These are phyloP conservation scores for Vollenhovia emeryi DNA, from an alignment of 1,140 invertebrate genomes.

Conservation along the genomic window DNA sequence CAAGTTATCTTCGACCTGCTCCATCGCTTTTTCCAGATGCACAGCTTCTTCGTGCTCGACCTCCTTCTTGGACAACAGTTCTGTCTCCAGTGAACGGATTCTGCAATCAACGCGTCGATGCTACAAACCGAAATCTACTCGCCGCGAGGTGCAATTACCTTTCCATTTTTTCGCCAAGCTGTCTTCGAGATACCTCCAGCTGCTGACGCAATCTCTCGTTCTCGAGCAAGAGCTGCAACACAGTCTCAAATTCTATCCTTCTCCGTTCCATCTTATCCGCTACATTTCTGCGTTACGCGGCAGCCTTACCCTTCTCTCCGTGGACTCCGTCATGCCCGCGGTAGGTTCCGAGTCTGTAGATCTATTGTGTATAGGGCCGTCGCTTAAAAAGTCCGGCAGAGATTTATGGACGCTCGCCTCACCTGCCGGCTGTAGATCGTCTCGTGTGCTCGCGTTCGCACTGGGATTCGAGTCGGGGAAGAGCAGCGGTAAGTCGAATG, in stretches of 20 bases:
- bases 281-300: not conserved
- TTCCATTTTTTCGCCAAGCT: slow-evolving; percentile 85
- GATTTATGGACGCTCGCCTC: slow-evolving; percentile 86
- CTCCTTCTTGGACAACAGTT: slow-evolving; percentile 84
- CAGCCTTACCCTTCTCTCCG: slow-evolving; percentile 77
- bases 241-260: not conserved
- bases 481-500: slow-evolving; percentile 78
- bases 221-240: slow-evolving; percentile 84
- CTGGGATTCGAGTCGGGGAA: slow-evolving; percentile 68
- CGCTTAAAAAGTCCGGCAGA: slow-evolving; percentile 90
- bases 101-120: slow-evolving; percentile 43
- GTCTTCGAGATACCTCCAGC: slow-evolving; percentile 85
- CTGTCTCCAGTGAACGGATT: slow-evolving; percentile 83
- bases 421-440: slow-evolving; percentile 62
- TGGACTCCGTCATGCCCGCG: slow-evolving; percentile 77
- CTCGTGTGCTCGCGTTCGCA: slow-evolving; percentile 43
- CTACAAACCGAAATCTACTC: not conserved
- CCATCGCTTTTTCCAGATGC: slow-evolving; percentile 86
- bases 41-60: slow-evolving; percentile 85
- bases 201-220: slow-evolving; percentile 87
- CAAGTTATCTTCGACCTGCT: slow-evolving; percentile 87
- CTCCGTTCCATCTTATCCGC: not conserved
- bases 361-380: slow-evolving; percentile 88
- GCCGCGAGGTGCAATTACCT: slow-evolving; percentile 75
- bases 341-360: slow-evolving; percentile 83